Evolutionary conservation across 2,113 vertebrate species (phyloP).

Genomic region (Anthoscopus minutus): DNA sequence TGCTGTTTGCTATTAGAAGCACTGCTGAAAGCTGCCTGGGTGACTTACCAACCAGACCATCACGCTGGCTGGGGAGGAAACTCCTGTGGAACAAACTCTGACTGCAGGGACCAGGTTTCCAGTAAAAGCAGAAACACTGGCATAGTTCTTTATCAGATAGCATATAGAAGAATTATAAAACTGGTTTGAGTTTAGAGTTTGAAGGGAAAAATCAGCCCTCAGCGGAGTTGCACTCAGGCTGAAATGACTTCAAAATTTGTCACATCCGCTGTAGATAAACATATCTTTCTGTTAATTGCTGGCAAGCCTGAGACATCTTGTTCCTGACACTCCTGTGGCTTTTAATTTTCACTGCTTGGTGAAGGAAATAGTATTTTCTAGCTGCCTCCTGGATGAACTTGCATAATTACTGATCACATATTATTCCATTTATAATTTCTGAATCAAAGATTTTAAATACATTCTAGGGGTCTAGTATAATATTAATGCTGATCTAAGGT

Average conservation of each 20-base stretch:
- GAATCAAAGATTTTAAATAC: background rate
- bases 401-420: background rate
- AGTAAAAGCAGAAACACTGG: slow-evolving; percentile 10
- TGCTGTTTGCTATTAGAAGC: slow-evolving; percentile 23
- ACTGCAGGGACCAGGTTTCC: background rate
- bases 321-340: background rate
- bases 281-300: background rate
- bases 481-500: background rate
- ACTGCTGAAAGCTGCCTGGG: background rate
- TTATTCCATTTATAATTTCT: background rate
- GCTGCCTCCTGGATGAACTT: background rate
- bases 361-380: background rate
- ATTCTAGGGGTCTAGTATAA: background rate
- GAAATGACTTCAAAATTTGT: background rate
- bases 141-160: background rate
- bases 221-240: background rate
- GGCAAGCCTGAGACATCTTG: background rate
- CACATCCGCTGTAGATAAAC: background rate
- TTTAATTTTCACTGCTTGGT: background rate
- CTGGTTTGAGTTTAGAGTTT: background rate
- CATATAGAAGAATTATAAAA: background rate
- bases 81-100: background rate
- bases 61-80: background rate
- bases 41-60: background rate
- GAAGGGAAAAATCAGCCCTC: background rate